Evolutionary conservation across 2,113 vertebrate species (phyloP), one percentile per base, ranked within the genome.

Genomic region (Gadus chalcogrammus): DNA sequence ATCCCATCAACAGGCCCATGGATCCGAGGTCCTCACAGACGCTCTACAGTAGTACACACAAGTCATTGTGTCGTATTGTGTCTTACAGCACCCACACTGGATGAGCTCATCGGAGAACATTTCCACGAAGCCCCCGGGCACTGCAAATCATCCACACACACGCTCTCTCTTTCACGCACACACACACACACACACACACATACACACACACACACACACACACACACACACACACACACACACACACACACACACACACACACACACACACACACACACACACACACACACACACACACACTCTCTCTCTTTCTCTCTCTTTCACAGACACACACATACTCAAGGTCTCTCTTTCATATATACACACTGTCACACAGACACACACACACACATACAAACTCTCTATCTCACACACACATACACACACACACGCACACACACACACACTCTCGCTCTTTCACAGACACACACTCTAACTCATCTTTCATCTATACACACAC

Each of bases 111-210:
- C 64, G 74, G 64, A 27, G 22, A 38, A 79, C 82, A 75, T 85
- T 82, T 87, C 80, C 87, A 87, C 88, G 87, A 81, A 82, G 79
- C 79, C 80, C 82, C 76, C 70, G 69, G 75, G 72, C 78, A 63
- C 16, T 31, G 24, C 62, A 48, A 48, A 48, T 48, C 61, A 62
- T 22, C 15, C 55, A 58, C 55, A 58, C 55, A 58, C 55, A 58
- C 55, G 3, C 55, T 13, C 53, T 15, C 53, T 2, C 53, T 15
- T 16, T 15, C 53, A 55, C 53, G 5, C 53, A 27, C 61, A 62
- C 22, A 62, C 61, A 27, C 61, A 62, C 61, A 27, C 61, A 27
- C 61, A 15, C 13, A 71, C 31, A 12, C 42, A 79, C 71, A 73
- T 84, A 82, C 73, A 86, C 72, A 73, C 86, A 82, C 74, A 86